Base-by-base conservation (phyloP, 2,888 invertebrate genomes). In the Hyppa rectilinea region DNA sequence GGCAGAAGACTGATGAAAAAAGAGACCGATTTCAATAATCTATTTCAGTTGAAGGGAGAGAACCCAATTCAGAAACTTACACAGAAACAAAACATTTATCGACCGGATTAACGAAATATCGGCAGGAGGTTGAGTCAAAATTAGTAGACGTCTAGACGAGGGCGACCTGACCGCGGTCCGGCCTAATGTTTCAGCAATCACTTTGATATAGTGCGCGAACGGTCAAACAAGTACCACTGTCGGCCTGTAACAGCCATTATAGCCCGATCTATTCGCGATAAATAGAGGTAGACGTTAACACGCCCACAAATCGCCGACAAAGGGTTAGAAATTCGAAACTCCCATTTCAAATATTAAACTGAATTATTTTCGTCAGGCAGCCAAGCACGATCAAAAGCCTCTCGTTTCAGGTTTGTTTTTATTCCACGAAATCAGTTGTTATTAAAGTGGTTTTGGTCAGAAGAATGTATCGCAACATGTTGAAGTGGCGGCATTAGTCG, bases 121-220 rank as follows among this genome's bases (percentile, higher is more conserved):
- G 67, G 78, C 73, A 82, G 82, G 82, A 85, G 82, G 83, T 89
- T 81, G 81, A 87, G 86, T 85, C 82, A 78, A 88, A 89, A 88
- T 90, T 87, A 87, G 87, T 83, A 87, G 87, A 80, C 87, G 92
- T 91, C 91, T 91, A 89, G 90, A 90, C 91, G 86, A 88, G 85
- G 86, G 86, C 85, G 86, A 85, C 78, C 88, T 87, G 90, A 91
- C 90, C 91, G 89, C 89, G 83, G 85, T 73, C 84, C 87, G 87
- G 88, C 87, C 88, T 88, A 90, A 91, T 90, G 89, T 91, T 91
- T 89, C 88, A 89, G 88, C 90, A 87, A 90, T 90, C 89, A 87
- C 88, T 91, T 91, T 92, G 91, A 92, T 92, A 90, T 90, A 91
- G 88, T 90, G 87, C 76, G 85, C 86, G 81, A 84, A 85, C 85